A percentile compares a stretch with the other conserved stretches of the same genome.
Conservation (phyloP, 37 sponge, comb jelly and placozoan species). For the Chondrilla cf. caribensis region DNA sequence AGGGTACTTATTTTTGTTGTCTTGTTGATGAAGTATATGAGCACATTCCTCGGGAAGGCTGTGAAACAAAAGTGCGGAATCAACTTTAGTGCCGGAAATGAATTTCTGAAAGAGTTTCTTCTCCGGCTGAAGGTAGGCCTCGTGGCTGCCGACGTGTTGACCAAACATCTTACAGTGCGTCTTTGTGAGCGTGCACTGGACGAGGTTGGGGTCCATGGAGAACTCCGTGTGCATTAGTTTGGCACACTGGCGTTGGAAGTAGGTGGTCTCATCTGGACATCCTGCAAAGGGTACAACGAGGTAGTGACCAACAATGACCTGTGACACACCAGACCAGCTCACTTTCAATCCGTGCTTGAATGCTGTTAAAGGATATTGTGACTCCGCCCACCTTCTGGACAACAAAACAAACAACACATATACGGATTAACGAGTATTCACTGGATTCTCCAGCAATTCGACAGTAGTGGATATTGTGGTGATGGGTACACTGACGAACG, state of each 20-base stretch:
- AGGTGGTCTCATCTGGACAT: background rate
- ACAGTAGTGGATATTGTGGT: no score
- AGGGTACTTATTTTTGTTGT: background rate
- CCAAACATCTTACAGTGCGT: constrained; percentile 7
- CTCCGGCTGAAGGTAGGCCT: constrained; percentile 11
- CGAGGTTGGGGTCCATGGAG: constrained; percentile 42
- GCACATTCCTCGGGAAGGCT: background rate
- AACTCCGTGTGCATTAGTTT: constrained; percentile 56
- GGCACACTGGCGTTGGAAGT: background rate
- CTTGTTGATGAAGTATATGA: background rate
- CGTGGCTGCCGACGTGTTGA: background rate
- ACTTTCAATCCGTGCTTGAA: background rate
- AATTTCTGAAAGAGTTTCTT: background rate
- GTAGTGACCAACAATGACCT: background rate
- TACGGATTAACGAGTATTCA: no score
- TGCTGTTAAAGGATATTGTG: background rate
- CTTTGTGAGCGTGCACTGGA: constrained; percentile 34
- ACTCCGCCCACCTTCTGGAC: no score
- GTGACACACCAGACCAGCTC: background rate
- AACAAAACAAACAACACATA: no score
- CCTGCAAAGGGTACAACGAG: background rate
- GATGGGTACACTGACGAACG: no score
- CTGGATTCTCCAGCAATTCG: no score
- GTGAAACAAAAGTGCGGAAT: background rate
- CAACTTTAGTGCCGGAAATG: background rate